Percentiles rank a stretch among this genome's conserved stretches.
Conservation (phyloP, 2,888 invertebrate genomes). For the Eubasilissa splendida region DNA sequence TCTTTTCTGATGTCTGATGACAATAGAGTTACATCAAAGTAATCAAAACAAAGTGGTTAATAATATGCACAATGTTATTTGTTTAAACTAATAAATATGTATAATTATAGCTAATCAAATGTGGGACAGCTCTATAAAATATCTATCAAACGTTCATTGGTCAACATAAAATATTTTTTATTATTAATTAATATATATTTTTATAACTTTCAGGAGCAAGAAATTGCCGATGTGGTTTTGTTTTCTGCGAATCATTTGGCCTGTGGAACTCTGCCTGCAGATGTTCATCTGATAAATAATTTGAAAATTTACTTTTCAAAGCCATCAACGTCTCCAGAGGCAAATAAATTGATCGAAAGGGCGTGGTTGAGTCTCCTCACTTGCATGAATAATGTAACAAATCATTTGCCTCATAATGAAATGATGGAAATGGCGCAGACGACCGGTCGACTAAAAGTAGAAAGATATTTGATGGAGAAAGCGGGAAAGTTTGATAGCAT, state of each 20-base stretch:
- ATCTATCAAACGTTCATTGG: too few relatives aligned
- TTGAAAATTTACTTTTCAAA: slow-evolving; percentile 60
- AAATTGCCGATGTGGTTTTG: slow-evolving; percentile 66
- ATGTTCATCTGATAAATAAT: slow-evolving; percentile 63
- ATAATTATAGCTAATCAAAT: too few relatives aligned
- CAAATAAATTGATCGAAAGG: slow-evolving; percentile 66
- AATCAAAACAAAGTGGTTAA: too few relatives aligned
- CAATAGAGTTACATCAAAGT: too few relatives aligned
- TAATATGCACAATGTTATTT: too few relatives aligned
- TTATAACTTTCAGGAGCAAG: slow-evolving; percentile 64
- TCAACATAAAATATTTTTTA: too few relatives aligned
- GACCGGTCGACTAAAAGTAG: slow-evolving; percentile 53
- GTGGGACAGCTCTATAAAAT: too few relatives aligned
- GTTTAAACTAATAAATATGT: too few relatives aligned
- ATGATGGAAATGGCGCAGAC: slow-evolving; percentile 53
- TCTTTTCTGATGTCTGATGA: too few relatives aligned
- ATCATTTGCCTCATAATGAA: slow-evolving; percentile 57
- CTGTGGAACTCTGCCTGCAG: slow-evolving; percentile 64
- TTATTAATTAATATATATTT: background rate
- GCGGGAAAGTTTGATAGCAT: slow-evolving; percentile 50
- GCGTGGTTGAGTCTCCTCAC: slow-evolving; percentile 64
- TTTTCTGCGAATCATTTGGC: slow-evolving; percentile 67
- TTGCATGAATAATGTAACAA: slow-evolving; percentile 59
- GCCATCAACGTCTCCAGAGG: slow-evolving; percentile 62
- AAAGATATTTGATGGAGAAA: slow-evolving; percentile 53